Percentiles rank a stretch among this genome's conserved stretches.
Conservation (phyloP, 2,113 vertebrate genomes). For the Dasypus novemcinctus region DNA sequence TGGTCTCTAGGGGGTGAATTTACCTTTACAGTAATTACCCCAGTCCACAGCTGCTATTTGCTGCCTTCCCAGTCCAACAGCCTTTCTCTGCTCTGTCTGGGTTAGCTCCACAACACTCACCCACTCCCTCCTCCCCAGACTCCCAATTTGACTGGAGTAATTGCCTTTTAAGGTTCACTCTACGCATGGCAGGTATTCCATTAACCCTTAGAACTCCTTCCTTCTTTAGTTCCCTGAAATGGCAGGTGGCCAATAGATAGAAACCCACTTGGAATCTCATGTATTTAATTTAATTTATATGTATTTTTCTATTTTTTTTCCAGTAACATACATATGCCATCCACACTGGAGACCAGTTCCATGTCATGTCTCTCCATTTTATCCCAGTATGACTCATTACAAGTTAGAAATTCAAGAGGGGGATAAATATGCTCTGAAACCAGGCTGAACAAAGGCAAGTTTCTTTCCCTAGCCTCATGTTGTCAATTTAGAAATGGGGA, state of each 20-base stretch:
- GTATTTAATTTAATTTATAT: constrained; percentile 50
- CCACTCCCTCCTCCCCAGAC: constrained; percentile 69
- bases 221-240: constrained; percentile 68
- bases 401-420: constrained; percentile 68
- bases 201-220: constrained; percentile 76
- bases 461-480: constrained; percentile 74
- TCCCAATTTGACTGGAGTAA: constrained; percentile 79
- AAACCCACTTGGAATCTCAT: constrained; percentile 53
- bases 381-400: constrained; percentile 46
- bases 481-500: constrained; percentile 72
- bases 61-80: constrained; percentile 54
- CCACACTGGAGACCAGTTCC: constrained; percentile 7
- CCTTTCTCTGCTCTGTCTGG: constrained; percentile 58
- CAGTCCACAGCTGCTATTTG: constrained; percentile 63
- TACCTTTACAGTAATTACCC: constrained; percentile 67
- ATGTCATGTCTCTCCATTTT: constrained; percentile 42
- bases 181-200: constrained; percentile 76
- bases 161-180: constrained; percentile 79
- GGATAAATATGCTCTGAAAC: constrained; percentile 73
- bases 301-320: background rate
- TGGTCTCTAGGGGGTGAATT: constrained; percentile 53
- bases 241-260: constrained; percentile 64
- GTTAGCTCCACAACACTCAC: constrained; percentile 66
- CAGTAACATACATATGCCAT: background rate
- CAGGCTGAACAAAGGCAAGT: constrained; percentile 78